Percentiles rank a stretch among this genome's conserved stretches.
phyloP scores from a whole-genome alignment of 2,113 vertebrate species.

The Datnioides undecimradiatus region DNA sequence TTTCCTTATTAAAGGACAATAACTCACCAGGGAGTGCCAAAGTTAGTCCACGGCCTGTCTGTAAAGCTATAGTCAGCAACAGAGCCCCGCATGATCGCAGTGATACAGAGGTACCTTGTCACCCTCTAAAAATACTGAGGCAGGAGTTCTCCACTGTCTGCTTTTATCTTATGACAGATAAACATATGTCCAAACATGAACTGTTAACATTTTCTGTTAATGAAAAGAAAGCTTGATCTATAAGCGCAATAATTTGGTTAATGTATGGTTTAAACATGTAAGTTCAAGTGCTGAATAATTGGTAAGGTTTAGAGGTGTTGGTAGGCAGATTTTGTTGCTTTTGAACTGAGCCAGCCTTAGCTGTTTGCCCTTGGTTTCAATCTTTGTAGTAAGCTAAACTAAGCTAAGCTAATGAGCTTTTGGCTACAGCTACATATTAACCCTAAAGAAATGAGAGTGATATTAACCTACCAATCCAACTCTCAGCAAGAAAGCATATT shows the following conservation, averaged over 20 bases:
- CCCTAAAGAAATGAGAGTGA: too few species aligned
- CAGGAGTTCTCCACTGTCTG: conserved; percentile 13
- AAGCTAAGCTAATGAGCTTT: too few species aligned
- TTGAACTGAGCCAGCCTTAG: background rate
- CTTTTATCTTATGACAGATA: conserved; percentile 13
- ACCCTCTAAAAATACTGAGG: conserved; percentile 63
- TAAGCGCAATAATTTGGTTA: too few species aligned
- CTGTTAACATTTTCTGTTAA: too few species aligned
- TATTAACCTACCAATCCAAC: too few species aligned
- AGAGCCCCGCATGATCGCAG: conserved; percentile 37
- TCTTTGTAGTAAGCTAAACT: too few species aligned
- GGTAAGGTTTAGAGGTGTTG: background rate
- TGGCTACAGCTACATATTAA: too few species aligned
- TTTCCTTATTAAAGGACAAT: conserved; percentile 46
- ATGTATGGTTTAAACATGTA: too few species aligned
- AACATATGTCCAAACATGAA: background rate
- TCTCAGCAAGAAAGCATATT: too few species aligned
- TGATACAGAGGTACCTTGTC: conserved; percentile 52
- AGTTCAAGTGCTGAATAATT: too few species aligned
- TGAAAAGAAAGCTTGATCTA: too few species aligned
- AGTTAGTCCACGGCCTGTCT: conserved; percentile 51
- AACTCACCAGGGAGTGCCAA: conserved; percentile 51
- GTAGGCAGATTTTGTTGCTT: too few species aligned
- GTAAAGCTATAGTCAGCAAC: conserved; percentile 46
- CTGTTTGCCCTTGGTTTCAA: background rate